Percentiles rank a stretch among this genome's conserved stretches.
Evolutionary conservation across 2,113 vertebrate genomes (phyloP).

Genomic region (Vulpes ferrilata): DNA sequence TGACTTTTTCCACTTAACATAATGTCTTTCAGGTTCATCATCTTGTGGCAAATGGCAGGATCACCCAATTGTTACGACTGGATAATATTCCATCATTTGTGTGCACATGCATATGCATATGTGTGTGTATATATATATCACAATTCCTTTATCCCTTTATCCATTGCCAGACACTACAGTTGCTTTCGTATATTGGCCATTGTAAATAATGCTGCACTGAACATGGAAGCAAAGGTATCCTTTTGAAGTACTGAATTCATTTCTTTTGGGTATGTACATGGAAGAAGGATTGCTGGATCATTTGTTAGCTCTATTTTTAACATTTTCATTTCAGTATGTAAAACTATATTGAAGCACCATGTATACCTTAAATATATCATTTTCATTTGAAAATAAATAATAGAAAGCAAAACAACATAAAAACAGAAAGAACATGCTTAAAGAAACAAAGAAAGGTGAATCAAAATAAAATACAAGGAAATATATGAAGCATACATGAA

Average conservation of each 20-base stretch:
- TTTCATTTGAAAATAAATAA: background rate
- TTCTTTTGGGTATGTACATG: background rate
- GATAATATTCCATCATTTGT: background rate
- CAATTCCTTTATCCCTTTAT: background rate
- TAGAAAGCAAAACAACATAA: background rate
- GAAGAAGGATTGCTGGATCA: background rate
- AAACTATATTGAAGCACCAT: background rate
- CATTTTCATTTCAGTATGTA: background rate
- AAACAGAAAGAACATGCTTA: background rate
- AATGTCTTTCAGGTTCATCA: background rate
- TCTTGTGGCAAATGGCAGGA: background rate
- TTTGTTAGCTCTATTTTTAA: background rate
- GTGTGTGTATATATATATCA: background rate
- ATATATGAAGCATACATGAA: background rate
- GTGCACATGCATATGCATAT: rapidly evolving
- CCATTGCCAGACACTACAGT: background rate
- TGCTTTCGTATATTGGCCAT: background rate
- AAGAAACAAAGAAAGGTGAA: background rate
- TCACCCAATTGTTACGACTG: background rate
- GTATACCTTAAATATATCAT: background rate
- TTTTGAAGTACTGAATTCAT: background rate
- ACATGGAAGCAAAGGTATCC: too few species aligned
- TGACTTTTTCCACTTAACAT: background rate
- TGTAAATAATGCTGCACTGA: background rate
- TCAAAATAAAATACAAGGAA: background rate